Conservation (phyloP, 2,888 invertebrate genomes). For the Rhorus exstirpatorius region DNA sequence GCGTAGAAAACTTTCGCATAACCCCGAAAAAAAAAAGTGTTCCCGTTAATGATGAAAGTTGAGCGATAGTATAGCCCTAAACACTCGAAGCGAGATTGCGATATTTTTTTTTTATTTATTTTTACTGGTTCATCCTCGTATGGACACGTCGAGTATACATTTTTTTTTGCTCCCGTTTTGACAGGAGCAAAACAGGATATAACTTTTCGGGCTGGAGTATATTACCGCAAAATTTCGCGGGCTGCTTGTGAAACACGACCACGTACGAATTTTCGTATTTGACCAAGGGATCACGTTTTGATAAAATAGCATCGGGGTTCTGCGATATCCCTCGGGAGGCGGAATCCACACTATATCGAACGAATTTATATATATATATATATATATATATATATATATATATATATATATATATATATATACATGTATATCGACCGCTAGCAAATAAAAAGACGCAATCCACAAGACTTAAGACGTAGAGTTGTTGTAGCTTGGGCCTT, state of each 20-base stretch:
- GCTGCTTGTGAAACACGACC: conserved; percentile 76
- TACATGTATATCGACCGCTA: conserved; percentile 1
- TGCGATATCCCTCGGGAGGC: conserved; percentile 68
- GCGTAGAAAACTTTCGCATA: conserved; percentile 28
- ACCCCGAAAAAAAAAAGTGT: conserved; percentile 8
- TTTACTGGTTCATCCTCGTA: not conserved
- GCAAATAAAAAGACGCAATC: not conserved
- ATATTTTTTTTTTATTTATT: conserved; percentile 28
- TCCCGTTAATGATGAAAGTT: conserved; percentile 33
- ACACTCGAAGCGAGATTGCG: conserved; percentile 16
- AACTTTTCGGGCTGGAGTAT: conserved; percentile 17
- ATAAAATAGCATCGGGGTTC: conserved; percentile 83
- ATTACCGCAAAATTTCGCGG: conserved; percentile 38
- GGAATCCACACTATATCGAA: no score
- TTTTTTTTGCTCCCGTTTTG: conserved; percentile 6
- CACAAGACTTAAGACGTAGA: not conserved
- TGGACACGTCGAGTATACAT: not conserved
- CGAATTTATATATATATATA: no score
- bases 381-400: no score
- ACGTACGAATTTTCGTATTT: conserved; percentile 85
- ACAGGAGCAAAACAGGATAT: no score
- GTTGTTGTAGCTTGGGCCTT: not conserved
- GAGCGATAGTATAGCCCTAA: conserved; percentile 23
- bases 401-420: no score
- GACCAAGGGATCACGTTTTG: conserved; percentile 83